phyloP scores from a whole-genome alignment of 2,797 vertebrate species.

The Parambassis ranga region DNA sequence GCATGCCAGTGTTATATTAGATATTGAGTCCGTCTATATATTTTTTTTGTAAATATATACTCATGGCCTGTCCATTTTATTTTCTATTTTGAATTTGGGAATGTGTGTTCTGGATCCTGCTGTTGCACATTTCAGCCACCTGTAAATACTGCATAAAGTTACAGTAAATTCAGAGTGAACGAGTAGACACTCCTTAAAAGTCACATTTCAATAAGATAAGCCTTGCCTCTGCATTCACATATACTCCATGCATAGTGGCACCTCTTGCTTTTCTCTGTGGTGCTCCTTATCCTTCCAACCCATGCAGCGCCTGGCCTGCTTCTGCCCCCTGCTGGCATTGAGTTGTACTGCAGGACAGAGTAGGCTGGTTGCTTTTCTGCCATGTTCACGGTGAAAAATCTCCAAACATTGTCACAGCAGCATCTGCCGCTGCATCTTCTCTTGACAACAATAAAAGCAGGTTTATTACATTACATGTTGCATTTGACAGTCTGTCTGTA shows the following conservation, averaged over 20 bases:
- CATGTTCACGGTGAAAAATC: constrained; percentile 67
- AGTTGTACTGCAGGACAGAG: constrained; percentile 55
- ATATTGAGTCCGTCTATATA: constrained; percentile 39
- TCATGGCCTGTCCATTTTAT: constrained; percentile 19
- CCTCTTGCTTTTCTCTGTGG: constrained; percentile 62
- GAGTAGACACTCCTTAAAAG: background rate
- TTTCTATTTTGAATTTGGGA: background rate
- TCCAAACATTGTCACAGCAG: constrained; percentile 63
- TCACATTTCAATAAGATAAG: constrained; percentile 3
- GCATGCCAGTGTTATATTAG: constrained; percentile 58
- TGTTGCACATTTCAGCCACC: constrained; percentile 35
- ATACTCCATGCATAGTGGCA: constrained; percentile 53
- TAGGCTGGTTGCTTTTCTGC: constrained; percentile 68
- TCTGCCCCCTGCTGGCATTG: constrained; percentile 66
- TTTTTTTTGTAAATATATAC: constrained; percentile 43
- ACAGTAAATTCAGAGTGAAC: background rate
- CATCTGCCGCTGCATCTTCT: constrained; percentile 28
- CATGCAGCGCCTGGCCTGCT: constrained; percentile 76
- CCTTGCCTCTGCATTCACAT: constrained; percentile 23
- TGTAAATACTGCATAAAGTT: background rate
- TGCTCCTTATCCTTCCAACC: constrained; percentile 84
- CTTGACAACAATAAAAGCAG: background rate
- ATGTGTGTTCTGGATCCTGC: constrained; percentile 79
- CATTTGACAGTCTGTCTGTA: no score
- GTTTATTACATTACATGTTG: no score